Conservation (phyloP, 2,797 vertebrate genomes). For the Glyptemys insculpta region DNA sequence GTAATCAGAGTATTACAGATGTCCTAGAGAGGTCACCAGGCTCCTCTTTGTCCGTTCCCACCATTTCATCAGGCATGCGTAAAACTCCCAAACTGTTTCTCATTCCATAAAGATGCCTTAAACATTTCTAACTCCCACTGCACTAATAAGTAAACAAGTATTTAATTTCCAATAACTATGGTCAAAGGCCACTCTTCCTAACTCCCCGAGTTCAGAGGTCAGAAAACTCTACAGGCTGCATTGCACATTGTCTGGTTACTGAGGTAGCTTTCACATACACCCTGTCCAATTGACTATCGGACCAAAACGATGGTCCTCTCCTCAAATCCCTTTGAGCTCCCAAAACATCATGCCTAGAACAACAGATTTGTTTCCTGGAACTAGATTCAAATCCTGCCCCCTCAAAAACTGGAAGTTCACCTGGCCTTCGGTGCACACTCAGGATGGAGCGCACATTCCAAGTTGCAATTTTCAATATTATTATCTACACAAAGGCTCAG, state of each 20-base stretch:
- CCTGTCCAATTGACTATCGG: neutral
- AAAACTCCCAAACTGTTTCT: neutral
- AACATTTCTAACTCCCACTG: no score
- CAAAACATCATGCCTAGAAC: neutral
- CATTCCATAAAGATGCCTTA: neutral
- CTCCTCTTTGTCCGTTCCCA: neutral
- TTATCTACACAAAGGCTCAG: neutral
- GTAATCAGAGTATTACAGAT: neutral
- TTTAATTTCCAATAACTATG: neutral
- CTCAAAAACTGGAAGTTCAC: neutral
- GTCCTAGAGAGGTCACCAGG: neutral
- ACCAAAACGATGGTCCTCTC: fast-evolving
- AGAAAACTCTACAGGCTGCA: neutral
- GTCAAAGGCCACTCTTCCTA: neutral
- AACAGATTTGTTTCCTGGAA: neutral
- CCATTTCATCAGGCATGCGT: neutral
- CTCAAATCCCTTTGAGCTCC: neutral
- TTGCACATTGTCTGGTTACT: neutral
- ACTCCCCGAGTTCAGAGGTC: neutral
- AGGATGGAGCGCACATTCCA: neutral
- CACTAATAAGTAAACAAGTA: no score
- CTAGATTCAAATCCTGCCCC: neutral
- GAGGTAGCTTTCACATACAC: neutral
- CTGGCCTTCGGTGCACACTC: fast-evolving
- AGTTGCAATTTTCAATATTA: neutral